Conservation (phyloP, 2,888 invertebrate genomes). For the Drosophila nigritarsus region DNA sequence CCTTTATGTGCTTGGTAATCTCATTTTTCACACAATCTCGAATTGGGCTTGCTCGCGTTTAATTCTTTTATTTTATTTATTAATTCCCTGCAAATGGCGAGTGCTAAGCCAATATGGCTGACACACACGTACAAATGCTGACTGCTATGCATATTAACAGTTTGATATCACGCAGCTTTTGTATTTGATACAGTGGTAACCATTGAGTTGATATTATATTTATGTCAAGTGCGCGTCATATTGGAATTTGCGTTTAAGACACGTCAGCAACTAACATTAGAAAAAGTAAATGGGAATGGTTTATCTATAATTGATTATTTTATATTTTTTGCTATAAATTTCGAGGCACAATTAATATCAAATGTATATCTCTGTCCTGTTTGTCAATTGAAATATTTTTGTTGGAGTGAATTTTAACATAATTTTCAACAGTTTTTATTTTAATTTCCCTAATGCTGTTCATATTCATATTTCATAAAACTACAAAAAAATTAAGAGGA, state of each 20-base stretch:
- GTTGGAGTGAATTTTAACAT: too few species aligned
- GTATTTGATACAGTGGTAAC: not conserved
- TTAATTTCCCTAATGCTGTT: not conserved
- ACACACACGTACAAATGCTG: constrained; percentile 31
- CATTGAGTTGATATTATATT: not conserved
- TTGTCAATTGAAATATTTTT: not conserved
- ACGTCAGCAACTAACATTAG: not conserved
- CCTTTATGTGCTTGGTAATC: constrained; percentile 28
- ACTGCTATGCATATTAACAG: constrained; percentile 11
- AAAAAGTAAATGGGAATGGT: not conserved
- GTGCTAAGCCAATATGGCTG: constrained; percentile 60
- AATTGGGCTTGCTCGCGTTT: constrained; percentile 3
- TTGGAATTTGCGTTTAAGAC: not conserved
- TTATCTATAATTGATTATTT: not conserved
- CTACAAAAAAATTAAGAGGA: not conserved
- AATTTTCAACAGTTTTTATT: not conserved
- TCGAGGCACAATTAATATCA: not conserved
- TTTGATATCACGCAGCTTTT: constrained; percentile 17
- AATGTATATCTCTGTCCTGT: not conserved
- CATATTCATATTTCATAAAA: not conserved
- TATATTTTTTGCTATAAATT: not conserved
- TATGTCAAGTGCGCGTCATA: constrained; percentile 26
- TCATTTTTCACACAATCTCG: constrained; percentile 35
- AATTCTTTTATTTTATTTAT: constrained; percentile 53
- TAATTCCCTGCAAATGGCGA: constrained; percentile 59